Percentiles rank a stretch among this genome's conserved stretches.
Conservation (phyloP, 2,797 vertebrate species). For the Lateolabrax maculatus region DNA sequence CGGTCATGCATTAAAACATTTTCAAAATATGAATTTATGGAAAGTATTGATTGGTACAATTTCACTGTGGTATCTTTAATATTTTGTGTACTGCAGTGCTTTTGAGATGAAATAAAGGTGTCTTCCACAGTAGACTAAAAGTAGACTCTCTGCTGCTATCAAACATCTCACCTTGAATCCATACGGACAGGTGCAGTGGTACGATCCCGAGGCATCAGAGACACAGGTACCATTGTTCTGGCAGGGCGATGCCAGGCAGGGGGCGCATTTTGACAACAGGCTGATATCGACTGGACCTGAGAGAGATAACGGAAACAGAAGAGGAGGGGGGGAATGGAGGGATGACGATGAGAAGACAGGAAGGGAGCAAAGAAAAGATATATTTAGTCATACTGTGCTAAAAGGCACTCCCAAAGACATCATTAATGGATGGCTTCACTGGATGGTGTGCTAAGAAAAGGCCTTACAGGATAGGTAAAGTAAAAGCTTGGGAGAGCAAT, state of each 20-base stretch:
- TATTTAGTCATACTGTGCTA: conserved; percentile 27
- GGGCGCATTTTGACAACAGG: conserved; percentile 93
- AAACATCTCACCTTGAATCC: conserved; percentile 91
- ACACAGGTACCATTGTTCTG: conserved; percentile 95
- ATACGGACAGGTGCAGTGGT: conserved; percentile 93
- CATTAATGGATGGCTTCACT: too few species aligned
- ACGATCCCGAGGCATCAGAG: conserved; percentile 88
- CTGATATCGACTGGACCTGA: conserved; percentile 91
- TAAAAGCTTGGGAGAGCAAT: conserved; percentile 37
- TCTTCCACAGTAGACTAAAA: neutral
- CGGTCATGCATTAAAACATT: neutral
- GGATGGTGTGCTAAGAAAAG: conserved; percentile 14
- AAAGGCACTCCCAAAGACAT: conserved; percentile 8
- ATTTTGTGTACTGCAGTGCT: neutral
- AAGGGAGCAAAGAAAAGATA: neutral
- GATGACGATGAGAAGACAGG: conserved; percentile 6
- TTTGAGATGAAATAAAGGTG: neutral
- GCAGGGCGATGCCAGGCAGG: conserved; percentile 93
- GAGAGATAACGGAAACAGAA: conserved; percentile 43
- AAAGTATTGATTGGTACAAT: neutral
- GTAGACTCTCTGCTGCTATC: neutral
- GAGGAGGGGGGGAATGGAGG: neutral
- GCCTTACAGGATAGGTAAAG: conserved; percentile 15
- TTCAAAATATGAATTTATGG: too few species aligned
- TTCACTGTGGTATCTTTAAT: neutral